Evolutionary conservation across 2,888 invertebrate genomes (phyloP), one percentile per base, ranked within the genome.

Genomic region (Trichopoda pennipes): DNA sequence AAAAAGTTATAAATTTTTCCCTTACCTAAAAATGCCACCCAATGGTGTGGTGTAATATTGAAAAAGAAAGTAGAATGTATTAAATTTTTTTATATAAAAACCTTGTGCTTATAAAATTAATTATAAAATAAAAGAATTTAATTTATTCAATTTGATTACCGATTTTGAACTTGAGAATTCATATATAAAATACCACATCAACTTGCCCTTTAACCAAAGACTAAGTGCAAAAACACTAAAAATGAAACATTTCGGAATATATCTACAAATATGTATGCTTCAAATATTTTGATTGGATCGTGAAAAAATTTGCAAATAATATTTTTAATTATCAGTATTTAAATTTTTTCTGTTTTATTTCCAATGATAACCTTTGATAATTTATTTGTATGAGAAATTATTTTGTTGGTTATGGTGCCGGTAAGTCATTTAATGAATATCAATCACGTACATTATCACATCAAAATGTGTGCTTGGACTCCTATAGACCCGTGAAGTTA

Each of bases 361-460:
- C 10, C 1, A 17, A 16, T 10, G 0, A 49, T 10, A 49, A 35
- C 8, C 49, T 49, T 60, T 49, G 51, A 35, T 60, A 60, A 38
- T 53, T 38, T 51, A 51, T 23, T 23, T 23, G 32, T 21, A 23
- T 28, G 42, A 23, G 42, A 19, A 12, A 12, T 7, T 38, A 2
- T 38, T 38, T 38, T 38, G 10, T 12, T 61, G 61, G 55, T 14
- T n/a, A 58, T 16, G 1, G 17, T 47, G 35, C 12, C 56, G 19
- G 38, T 38, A 38, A 75, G 66, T 14, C 74, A 69, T 66, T 81
- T 66, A 58, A 21, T 42, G 78, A 74, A 60, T 78, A 81, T 81
- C 69, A 70, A 70, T 78, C 69, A 74, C 70, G n/a, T 12, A 38
- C 28, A 28, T 28, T 28, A 1, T 6, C 6, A 28, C 38, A 0